Base-by-base conservation (phyloP, 2,113 vertebrate species). In the Panthera uncia region DNA sequence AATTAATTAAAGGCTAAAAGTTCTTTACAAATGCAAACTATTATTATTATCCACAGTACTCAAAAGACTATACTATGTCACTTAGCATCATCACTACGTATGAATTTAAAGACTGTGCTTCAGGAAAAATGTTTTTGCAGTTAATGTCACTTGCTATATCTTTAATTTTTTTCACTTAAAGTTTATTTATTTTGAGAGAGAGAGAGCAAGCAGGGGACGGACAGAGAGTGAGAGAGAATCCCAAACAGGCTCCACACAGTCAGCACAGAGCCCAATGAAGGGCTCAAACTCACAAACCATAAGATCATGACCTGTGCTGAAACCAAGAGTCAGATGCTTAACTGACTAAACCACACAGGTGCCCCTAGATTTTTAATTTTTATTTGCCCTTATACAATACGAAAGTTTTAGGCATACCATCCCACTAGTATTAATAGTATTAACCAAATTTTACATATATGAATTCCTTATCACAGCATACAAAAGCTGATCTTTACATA, bases 21-120 rank as follows among this genome's bases (percentile, higher is more conserved):
- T 63, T 92, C 84, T 89, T 92, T 65, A 84, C 21, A 96, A 92
- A 89, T 89, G 36, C 92, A 92, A 96, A 96, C 88, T 92, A n/a
- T 89, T 83, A 90, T 83, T 73, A 61, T 84, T 89, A 83, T 76
- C 18, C 50, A 52, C 74, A 69, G 48, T 4, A 66, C 15, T 95
- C 45, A 91, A 95, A 86, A 23, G 38, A 57, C 38, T 85, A 85
- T 80, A 57, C 38, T 85, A 85, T 80, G 38, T 52, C 82, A 87
- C 80, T 76, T 69, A 87, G 41, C 45, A 7, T 61, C 48, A 45
- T 94, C 8, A 52, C 38, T 16, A 50, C 18, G 16, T 80, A 48
- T 66, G n/a, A 68, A 63, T 91, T 91, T 50, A 95, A 45, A 45
- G 45, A 82, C 16, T 91, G 29, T 50, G 18, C 57, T 76, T 85